Percentiles rank a stretch among this genome's conserved stretches.
Conservation (phyloP, 2,888 invertebrate species). For the Caradrina clavipalpis region DNA sequence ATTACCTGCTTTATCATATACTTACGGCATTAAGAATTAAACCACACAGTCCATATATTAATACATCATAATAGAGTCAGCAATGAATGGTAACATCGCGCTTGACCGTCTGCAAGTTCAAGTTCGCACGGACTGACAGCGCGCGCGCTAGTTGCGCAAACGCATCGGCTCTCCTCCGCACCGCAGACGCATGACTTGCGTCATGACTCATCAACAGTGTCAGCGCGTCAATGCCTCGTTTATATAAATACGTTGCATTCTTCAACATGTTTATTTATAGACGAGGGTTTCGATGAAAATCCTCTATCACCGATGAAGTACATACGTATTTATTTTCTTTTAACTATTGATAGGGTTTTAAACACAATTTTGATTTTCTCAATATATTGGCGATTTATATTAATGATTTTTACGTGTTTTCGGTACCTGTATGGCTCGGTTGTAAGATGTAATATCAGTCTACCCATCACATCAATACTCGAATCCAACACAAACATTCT, state of each 20-base stretch:
- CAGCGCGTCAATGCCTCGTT: conserved; percentile 82
- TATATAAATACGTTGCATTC: conserved; percentile 80
- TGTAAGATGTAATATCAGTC: conserved; percentile 33
- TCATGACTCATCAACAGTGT: conserved; percentile 84
- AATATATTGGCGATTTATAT: conserved; percentile 29
- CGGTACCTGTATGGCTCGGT: conserved; percentile 6
- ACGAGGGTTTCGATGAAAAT: conserved; percentile 74
- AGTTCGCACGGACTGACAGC: conserved; percentile 77
- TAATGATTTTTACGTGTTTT: conserved; percentile 14
- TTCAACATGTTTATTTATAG: conserved; percentile 80
- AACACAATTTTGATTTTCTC: conserved; percentile 32
- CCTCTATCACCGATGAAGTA: conserved; percentile 76
- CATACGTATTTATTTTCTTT: conserved; percentile 70
- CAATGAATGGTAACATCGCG: conserved; percentile 70
- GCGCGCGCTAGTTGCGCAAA: conserved; percentile 75
- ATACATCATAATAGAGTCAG: conserved; percentile 44
- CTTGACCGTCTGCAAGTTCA: conserved; percentile 85
- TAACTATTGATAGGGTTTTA: conserved; percentile 66
- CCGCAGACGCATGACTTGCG: conserved; percentile 72
- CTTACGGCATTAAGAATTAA: conserved; percentile 7
- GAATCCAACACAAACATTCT: conserved; percentile 78
- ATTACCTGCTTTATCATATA: neutral
- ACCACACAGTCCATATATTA: conserved; percentile 12
- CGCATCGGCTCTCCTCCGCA: conserved; percentile 66
- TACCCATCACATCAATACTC: conserved; percentile 57